phyloP scores from a whole-genome alignment of 64 coral and sea anemone genomes.

The Exaiptasia diaphana region DNA sequence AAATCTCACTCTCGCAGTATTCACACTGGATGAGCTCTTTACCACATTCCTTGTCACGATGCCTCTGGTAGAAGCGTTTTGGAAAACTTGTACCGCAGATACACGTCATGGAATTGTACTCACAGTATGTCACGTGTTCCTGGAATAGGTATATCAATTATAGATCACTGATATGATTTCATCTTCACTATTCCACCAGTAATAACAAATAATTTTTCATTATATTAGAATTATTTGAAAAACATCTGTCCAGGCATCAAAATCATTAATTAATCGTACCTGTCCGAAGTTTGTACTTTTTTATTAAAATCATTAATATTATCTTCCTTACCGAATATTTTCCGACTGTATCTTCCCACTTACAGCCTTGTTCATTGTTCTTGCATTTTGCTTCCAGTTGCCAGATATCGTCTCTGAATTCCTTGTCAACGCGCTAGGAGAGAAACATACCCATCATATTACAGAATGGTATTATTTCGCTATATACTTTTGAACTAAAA shows the following conservation, averaged over 20 bases:
- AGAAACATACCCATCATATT: neutral
- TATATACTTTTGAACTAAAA: neutral
- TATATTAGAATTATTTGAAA: neutral
- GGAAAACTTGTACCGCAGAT: conserved; percentile 60
- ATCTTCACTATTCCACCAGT: neutral
- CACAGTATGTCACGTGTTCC: conserved; percentile 44
- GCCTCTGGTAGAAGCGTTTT: conserved; percentile 47
- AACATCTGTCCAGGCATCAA: neutral
- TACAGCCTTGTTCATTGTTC: conserved; percentile 78
- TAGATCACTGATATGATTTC: neutral
- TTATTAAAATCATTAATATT: neutral
- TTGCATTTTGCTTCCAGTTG: conserved; percentile 73
- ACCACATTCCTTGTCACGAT: conserved; percentile 66
- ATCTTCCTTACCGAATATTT: neutral
- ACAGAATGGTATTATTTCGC: neutral
- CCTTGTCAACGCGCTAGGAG: conserved; percentile 40
- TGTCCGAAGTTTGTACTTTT: neutral
- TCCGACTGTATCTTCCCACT: conserved; percentile 66
- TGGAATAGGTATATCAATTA: neutral
- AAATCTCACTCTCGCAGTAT: conserved; percentile 49
- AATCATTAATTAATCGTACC: too few relatives aligned
- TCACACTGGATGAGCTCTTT: conserved; percentile 49
- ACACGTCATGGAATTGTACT: conserved; percentile 53
- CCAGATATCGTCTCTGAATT: conserved; percentile 67
- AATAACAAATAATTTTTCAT: neutral